Conservation (phyloP, 35 echinoderm and acorn worm genomes). For the Lytechinus variegatus region DNA sequence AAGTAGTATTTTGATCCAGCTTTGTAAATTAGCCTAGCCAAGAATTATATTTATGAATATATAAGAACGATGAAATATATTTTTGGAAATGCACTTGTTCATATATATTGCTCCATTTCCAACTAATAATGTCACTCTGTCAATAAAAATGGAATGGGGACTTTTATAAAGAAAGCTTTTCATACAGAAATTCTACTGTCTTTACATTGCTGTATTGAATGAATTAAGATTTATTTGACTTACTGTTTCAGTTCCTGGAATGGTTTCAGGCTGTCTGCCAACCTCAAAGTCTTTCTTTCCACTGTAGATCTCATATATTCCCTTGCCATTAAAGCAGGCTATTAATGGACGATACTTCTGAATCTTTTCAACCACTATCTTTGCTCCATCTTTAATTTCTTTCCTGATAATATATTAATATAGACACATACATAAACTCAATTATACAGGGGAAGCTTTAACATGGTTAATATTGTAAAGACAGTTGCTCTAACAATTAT, state of each 20-base stretch:
- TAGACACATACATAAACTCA: background rate
- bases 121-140: background rate
- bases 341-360: constrained; percentile 91
- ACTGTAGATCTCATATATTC: constrained; percentile 99
- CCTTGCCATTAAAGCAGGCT: constrained; percentile 98
- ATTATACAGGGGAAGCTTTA: background rate
- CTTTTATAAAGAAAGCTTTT: background rate
- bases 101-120: no score
- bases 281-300: constrained; percentile 99
- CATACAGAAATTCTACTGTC: background rate
- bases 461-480: no score
- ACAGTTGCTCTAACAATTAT: no score
- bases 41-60: no score
- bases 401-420: constrained; percentile 61
- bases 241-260: constrained; percentile 96
- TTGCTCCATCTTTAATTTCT: constrained; percentile 98
- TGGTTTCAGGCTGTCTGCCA: constrained; percentile 94
- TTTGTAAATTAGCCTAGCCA: no score
- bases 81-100: no score
- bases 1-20: no score
- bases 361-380: constrained; percentile 89
- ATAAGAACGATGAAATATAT: no score
- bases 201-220: background rate
- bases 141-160: background rate
- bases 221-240: background rate